These are phyloP conservation scores for Melitaea cinxia DNA, from an alignment of 1,140 invertebrate genomes.

Conservation along the genomic window DNA sequence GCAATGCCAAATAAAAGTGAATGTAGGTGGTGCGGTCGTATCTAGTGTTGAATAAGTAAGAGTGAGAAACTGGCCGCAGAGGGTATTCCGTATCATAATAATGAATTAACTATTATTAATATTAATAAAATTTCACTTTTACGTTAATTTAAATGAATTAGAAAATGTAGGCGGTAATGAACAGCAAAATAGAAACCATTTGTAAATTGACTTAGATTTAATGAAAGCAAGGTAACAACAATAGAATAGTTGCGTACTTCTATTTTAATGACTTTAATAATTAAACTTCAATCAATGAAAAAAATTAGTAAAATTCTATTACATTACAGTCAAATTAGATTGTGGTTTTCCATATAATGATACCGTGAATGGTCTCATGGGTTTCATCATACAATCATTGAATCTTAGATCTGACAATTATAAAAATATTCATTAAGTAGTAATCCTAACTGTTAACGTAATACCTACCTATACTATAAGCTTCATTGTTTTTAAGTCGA, in stretches of 20 bases:
- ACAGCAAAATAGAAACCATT: neutral
- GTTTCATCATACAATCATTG: no score
- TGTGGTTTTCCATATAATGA: no score
- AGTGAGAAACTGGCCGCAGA: conserved; percentile 29
- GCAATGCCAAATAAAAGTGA: conserved; percentile 74
- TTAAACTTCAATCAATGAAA: neutral
- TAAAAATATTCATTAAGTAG: no score
- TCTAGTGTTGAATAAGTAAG: conserved; percentile 37
- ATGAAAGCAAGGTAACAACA: neutral
- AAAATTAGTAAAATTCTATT: no score
- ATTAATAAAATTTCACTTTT: conserved; percentile 24
- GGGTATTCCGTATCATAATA: conserved; percentile 23
- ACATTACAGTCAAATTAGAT: no score
- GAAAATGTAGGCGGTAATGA: neutral
- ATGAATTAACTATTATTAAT: conserved; percentile 18
- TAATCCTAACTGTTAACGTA: no score
- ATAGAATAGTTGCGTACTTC: neutral
- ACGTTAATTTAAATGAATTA: neutral
- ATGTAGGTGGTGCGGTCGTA: conserved; percentile 59
- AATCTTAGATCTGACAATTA: no score
- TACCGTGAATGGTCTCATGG: no score
- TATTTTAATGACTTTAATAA: neutral
- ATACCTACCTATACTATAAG: no score
- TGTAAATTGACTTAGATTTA: neutral
- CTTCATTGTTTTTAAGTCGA: no score